Evolutionary conservation across 2,113 vertebrate species (phyloP).

Genomic region (Thalassoma bifasciatum): DNA sequence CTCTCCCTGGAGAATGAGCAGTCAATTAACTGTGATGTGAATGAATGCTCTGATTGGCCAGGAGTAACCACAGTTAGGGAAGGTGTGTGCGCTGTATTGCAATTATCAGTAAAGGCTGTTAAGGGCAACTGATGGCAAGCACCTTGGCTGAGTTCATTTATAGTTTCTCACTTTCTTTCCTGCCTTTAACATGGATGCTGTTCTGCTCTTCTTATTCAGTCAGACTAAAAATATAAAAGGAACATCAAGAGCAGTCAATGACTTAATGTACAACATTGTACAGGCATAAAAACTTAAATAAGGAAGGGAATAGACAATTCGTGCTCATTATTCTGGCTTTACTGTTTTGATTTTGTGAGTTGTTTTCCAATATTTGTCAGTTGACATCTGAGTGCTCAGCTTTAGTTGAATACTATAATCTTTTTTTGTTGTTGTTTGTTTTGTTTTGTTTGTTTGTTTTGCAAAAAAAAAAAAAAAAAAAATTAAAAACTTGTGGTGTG

Average conservation of each 20-base stretch:
- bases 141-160: neutral
- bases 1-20: constrained; percentile 27
- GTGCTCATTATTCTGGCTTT: too few species aligned
- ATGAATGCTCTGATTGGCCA: constrained; percentile 44
- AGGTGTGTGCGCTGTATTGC: constrained; percentile 2
- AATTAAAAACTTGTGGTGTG: too few species aligned
- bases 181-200: neutral
- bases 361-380: too few species aligned
- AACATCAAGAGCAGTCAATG: neutral
- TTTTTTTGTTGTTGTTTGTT: too few species aligned
- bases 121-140: neutral
- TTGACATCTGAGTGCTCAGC: too few species aligned
- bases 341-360: too few species aligned
- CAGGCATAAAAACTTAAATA: too few species aligned
- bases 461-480: too few species aligned
- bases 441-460: too few species aligned
- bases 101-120: neutral
- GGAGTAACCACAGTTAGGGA: constrained; percentile 25
- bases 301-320: too few species aligned
- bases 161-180: neutral
- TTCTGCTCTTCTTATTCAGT: neutral
- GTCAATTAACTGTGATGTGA: constrained; percentile 38
- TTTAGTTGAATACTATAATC: too few species aligned
- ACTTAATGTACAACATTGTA: too few species aligned
- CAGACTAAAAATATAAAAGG: neutral